phyloP scores from a whole-genome alignment of 1,140 invertebrate species.

The Riptortus pedestris region DNA sequence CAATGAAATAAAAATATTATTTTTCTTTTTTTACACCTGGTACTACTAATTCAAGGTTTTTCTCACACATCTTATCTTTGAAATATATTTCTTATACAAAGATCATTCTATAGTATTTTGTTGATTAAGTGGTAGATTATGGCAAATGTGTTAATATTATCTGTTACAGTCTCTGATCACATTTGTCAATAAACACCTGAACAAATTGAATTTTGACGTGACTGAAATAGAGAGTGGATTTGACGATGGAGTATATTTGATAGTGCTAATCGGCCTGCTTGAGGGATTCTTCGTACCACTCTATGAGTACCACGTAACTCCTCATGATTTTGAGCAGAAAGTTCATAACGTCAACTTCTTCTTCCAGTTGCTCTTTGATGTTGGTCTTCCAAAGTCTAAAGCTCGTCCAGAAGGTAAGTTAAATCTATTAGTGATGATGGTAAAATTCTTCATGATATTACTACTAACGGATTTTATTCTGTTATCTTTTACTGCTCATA shows the following conservation, averaged over 20 bases:
- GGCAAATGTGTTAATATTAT: conserved; percentile 31
- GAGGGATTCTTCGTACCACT: conserved; percentile 97
- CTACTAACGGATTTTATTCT: too few species aligned
- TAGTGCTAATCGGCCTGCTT: conserved; percentile 86
- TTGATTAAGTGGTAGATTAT: too few species aligned
- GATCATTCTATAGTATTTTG: too few species aligned
- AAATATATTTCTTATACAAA: too few species aligned
- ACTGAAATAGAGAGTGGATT: conserved; percentile 87
- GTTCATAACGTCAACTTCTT: conserved; percentile 94
- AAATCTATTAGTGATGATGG: too few species aligned
- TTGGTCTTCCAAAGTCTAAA: conserved; percentile 89
- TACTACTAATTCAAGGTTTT: too few species aligned
- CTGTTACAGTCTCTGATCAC: conserved; percentile 73
- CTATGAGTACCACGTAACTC: conserved; percentile 88
- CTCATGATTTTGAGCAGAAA: conserved; percentile 80
- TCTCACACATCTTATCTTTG: too few species aligned
- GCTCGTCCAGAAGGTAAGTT: conserved; percentile 82
- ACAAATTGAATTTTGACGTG: conserved; percentile 93
- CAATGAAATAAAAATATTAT: too few species aligned
- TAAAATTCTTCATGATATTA: too few species aligned
- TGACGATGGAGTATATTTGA: conserved; percentile 93
- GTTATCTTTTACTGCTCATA: too few species aligned
- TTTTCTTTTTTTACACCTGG: too few species aligned
- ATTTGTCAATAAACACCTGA: conserved; percentile 97
- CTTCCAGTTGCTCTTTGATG: conserved; percentile 97